Conservation (phyloP, 1,140 invertebrate genomes). For the Heliconius nattereri region DNA sequence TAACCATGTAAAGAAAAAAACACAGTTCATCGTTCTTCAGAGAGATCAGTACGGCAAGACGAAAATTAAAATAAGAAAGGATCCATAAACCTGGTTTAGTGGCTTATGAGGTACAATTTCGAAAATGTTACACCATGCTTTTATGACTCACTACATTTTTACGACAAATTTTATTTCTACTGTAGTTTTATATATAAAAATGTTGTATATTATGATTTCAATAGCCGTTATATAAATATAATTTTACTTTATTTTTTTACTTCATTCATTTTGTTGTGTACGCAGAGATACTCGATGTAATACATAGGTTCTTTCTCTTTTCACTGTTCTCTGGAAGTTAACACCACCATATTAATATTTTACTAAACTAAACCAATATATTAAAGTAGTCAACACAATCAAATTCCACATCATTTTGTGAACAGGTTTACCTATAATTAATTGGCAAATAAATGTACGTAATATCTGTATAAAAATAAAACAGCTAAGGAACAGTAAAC, state of each 20-base stretch:
- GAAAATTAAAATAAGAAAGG: slow-evolving; percentile 27
- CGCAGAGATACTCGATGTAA: no score
- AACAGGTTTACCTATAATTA: no score
- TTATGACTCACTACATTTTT: slow-evolving; percentile 19
- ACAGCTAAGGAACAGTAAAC: slow-evolving; percentile 73
- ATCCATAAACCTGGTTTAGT: slow-evolving; percentile 31
- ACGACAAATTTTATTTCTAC: slow-evolving; percentile 7
- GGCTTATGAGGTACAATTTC: slow-evolving; percentile 23
- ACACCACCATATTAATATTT: no score
- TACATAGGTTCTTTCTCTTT: no score
- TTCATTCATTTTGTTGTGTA: no score
- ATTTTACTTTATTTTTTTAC: background rate
- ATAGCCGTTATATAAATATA: background rate
- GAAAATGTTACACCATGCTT: slow-evolving; percentile 19
- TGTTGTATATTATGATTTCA: background rate
- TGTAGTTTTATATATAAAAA: background rate
- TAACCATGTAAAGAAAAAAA: slow-evolving; percentile 15
- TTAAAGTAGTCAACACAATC: no score
- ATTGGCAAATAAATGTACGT: no score
- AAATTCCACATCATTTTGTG: no score
- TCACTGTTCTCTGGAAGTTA: no score
- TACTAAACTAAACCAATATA: no score
- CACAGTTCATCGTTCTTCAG: slow-evolving; percentile 29
- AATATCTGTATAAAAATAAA: slow-evolving; percentile 51
- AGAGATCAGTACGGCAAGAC: slow-evolving; percentile 21